Conservation (phyloP, 2,113 vertebrate species). For the Cephalopterus ornatus region DNA sequence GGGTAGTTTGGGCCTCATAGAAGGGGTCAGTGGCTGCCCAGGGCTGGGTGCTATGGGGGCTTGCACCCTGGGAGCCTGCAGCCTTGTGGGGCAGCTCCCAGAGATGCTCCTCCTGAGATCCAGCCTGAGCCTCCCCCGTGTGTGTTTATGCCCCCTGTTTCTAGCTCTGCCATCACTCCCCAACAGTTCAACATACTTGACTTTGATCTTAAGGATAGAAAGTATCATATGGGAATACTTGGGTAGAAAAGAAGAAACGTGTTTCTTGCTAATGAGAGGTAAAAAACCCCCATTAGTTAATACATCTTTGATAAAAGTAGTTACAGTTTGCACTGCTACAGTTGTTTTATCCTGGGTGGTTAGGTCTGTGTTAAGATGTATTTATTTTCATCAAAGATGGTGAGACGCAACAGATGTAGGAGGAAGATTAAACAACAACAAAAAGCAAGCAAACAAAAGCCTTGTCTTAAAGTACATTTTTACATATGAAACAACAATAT, state of each 20-base stretch:
- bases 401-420: neutral
- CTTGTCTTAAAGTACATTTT: neutral
- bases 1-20: neutral
- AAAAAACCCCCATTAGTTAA: neutral
- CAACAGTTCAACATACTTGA: neutral
- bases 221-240: neutral
- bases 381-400: neutral
- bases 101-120: neutral
- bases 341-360: neutral
- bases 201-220: neutral
- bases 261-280: neutral
- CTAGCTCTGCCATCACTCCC: fast-evolving
- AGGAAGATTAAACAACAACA: neutral
- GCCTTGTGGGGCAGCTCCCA: fast-evolving
- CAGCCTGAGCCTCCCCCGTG: neutral
- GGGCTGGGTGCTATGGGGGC: fast-evolving
- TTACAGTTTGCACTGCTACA: neutral
- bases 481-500: neutral
- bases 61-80: fast-evolving
- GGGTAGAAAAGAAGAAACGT: neutral
- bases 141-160: neutral
- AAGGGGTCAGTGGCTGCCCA: fast-evolving
- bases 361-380: neutral
- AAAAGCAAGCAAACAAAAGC: neutral
- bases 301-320: neutral